Conservation (phyloP, 2,797 vertebrate genomes). For the Melanotaenia parkinsoni region DNA sequence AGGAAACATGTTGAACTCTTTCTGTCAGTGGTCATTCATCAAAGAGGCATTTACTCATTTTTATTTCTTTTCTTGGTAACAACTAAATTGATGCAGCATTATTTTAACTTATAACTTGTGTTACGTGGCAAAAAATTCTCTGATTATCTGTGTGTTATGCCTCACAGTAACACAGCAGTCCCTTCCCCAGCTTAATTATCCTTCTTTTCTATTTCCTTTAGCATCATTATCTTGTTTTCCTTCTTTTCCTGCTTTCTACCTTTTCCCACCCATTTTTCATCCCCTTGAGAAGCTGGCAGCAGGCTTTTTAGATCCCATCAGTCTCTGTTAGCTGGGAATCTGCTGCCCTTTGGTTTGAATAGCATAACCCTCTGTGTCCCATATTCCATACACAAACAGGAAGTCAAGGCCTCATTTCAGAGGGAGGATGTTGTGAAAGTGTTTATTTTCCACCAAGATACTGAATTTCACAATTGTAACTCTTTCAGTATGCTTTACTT, state of each 20-base stretch:
- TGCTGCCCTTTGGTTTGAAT: constrained; percentile 83
- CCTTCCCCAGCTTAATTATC: constrained; percentile 18
- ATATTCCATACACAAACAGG: constrained; percentile 82
- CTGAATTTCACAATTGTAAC: constrained; percentile 3
- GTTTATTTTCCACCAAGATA: constrained; percentile 63
- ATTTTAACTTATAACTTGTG: not conserved
- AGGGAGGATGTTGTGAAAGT: constrained; percentile 74
- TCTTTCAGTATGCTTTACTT: constrained; percentile 2
- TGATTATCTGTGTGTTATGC: not conserved
- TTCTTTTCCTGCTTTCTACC: constrained; percentile 47
- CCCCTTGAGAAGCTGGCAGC: constrained; percentile 72
- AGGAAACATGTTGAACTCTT: not conserved
- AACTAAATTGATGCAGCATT: not conserved
- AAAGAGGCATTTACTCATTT: constrained; percentile 1
- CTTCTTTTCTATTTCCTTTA: constrained; percentile 28
- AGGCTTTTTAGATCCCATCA: constrained; percentile 61
- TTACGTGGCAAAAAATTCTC: not conserved
- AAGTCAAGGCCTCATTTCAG: constrained; percentile 74
- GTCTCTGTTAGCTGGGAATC: constrained; percentile 77
- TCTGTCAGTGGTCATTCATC: not conserved
- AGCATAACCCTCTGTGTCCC: constrained; percentile 77
- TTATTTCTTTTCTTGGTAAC: not conserved
- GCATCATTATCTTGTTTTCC: constrained; percentile 56
- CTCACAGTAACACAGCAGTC: not conserved
- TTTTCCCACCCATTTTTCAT: constrained; percentile 62